These are phyloP conservation scores for Anthopleura xanthogrammica DNA, from an alignment of 92 coral and sea anemone genomes.

Conservation along the genomic window DNA sequence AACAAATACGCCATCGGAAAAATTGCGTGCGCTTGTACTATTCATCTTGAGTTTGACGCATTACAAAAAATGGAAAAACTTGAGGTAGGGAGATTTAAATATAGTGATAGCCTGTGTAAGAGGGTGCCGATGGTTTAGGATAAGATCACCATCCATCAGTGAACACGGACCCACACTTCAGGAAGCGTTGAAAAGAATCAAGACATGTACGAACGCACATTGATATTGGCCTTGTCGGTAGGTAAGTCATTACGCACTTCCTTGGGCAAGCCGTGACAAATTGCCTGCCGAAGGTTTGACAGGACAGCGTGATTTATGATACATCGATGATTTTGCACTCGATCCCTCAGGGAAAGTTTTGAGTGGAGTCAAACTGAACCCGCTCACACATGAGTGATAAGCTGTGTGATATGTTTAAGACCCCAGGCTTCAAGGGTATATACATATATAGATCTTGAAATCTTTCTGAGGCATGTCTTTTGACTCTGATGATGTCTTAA, in stretches of 20 bases:
- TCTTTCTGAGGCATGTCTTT: not conserved
- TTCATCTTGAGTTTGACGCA: not conserved
- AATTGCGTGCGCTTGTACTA: not conserved
- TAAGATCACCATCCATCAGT: not conserved
- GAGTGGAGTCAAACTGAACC: not conserved
- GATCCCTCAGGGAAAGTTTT: constrained; percentile 1
- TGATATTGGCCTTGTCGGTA: constrained; percentile 7
- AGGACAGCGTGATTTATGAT: not conserved
- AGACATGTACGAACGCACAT: constrained; percentile 1
- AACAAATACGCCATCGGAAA: not conserved
- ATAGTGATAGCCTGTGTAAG: not conserved
- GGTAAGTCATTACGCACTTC: constrained; percentile 8
- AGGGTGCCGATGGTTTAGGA: not conserved
- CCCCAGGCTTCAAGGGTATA: not conserved
- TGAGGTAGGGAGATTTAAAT: not conserved
- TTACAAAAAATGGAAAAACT: not conserved
- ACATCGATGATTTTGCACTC: constrained; percentile 1
- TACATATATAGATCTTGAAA: not conserved
- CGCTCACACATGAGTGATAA: not conserved
- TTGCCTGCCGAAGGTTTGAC: constrained; percentile 9
- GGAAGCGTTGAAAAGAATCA: not conserved
- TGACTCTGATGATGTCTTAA: not conserved
- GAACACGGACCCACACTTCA: not conserved
- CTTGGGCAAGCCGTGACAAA: constrained; percentile 7
- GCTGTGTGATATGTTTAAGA: not conserved